Conservation (phyloP, 2,797 vertebrate species). For the Mormyrus hasselquistii region DNA sequence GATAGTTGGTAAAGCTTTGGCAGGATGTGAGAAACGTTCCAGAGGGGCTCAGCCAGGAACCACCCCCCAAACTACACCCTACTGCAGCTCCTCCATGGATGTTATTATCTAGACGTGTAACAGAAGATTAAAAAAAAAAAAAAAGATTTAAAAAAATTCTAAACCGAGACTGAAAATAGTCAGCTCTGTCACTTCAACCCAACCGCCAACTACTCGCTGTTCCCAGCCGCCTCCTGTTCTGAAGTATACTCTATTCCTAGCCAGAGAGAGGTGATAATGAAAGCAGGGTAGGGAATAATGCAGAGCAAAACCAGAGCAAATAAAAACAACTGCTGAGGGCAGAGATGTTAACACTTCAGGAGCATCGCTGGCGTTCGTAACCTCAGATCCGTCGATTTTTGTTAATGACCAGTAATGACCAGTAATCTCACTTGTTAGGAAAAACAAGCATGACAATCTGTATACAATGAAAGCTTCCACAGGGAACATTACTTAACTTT, state of each 20-base stretch:
- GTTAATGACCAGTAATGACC: not conserved
- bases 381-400: not conserved
- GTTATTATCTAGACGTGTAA: not conserved
- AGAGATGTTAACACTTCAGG: not conserved
- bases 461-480: not conserved
- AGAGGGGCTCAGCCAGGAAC: not conserved
- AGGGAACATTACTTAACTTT: not conserved
- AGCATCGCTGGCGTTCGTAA: not conserved
- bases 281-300: not conserved
- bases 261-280: not conserved
- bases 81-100: not conserved
- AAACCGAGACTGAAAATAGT: conserved; percentile 4
- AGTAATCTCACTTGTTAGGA: not conserved
- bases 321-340: not conserved
- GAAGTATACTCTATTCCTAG: not conserved
- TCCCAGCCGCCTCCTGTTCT: not conserved
- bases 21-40: not conserved
- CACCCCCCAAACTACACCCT: not conserved
- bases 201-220: not conserved
- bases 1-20: not conserved
- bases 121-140: not conserved
- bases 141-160: not conserved
- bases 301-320: not conserved
- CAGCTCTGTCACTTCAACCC: not conserved
- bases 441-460: not conserved